Conservation (phyloP, 2,113 vertebrate species). For the Shinisaurus crocodilurus region DNA sequence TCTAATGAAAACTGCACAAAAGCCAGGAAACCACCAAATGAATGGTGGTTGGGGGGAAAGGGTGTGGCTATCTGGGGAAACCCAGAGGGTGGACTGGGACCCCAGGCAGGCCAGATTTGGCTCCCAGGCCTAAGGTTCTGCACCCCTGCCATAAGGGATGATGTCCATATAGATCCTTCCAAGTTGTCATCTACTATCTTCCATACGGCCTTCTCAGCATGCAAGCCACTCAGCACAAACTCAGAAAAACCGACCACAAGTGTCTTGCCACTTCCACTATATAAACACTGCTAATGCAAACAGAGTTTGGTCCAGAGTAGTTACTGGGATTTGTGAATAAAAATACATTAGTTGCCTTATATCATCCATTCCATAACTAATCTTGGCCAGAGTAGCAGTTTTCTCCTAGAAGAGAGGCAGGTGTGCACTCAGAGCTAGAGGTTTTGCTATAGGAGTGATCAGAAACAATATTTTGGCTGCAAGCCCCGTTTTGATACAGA, state of each 20-base stretch:
- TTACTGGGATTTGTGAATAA: background rate
- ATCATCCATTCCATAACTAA: background rate
- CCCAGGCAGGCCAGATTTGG: no score
- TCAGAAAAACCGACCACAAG: no score
- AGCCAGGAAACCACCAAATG: no score
- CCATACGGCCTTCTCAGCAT: background rate
- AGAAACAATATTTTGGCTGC: background rate
- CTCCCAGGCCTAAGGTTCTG: no score
- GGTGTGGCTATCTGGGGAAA: no score
- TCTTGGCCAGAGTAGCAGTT: background rate
- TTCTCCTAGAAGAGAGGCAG: background rate
- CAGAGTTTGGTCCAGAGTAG: background rate
- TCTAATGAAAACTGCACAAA: background rate
- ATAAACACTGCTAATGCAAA: background rate
- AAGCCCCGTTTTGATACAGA: background rate
- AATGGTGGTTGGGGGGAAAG: no score
- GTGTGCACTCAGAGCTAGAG: background rate
- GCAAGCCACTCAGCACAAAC: no score
- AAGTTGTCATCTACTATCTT: background rate
- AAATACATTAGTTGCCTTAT: background rate
- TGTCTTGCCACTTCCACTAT: background rate
- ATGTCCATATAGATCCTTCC: background rate
- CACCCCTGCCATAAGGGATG: no score
- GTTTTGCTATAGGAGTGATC: background rate
- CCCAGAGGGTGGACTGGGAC: no score